Evolutionary conservation across 2,797 vertebrate species (phyloP).

Genomic region (Chaetophractus vellerosus): DNA sequence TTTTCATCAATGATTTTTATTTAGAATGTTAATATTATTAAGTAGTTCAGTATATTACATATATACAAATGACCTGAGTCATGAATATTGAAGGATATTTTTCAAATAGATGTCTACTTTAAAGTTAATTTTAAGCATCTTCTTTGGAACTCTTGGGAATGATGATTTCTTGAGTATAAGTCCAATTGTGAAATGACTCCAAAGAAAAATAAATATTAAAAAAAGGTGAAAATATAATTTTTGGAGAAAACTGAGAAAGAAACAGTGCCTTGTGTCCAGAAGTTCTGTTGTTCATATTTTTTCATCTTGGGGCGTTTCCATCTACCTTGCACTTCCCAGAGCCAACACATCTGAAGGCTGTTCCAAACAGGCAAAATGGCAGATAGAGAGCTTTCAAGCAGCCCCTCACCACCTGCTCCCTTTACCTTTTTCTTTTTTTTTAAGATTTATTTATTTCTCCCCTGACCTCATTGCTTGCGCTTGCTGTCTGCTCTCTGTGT

Average conservation of each 20-base stretch:
- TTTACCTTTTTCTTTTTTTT: neutral
- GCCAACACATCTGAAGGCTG: neutral
- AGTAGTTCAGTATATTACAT: no score
- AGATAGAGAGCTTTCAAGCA: neutral
- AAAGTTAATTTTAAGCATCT: slow-evolving; percentile 29
- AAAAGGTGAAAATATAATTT: neutral
- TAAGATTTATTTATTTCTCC: no score
- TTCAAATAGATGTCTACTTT: no score
- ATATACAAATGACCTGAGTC: no score
- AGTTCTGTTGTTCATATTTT: neutral
- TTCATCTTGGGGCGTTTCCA: neutral
- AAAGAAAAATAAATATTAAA: neutral
- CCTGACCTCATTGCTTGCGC: no score
- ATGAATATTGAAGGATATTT: no score
- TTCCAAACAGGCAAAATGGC: neutral
- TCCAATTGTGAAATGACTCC: slow-evolving; percentile 2
- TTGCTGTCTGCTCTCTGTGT: no score
- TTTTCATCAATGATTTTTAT: no score
- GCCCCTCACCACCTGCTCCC: neutral
- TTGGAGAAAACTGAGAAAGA: neutral
- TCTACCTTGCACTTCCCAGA: neutral
- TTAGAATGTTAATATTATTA: no score
- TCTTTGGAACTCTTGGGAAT: neutral
- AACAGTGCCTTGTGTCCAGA: neutral
- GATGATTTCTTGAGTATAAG: neutral